Base-by-base conservation (phyloP, 2,797 vertebrate species). In the Acanthurus leucopareius region DNA sequence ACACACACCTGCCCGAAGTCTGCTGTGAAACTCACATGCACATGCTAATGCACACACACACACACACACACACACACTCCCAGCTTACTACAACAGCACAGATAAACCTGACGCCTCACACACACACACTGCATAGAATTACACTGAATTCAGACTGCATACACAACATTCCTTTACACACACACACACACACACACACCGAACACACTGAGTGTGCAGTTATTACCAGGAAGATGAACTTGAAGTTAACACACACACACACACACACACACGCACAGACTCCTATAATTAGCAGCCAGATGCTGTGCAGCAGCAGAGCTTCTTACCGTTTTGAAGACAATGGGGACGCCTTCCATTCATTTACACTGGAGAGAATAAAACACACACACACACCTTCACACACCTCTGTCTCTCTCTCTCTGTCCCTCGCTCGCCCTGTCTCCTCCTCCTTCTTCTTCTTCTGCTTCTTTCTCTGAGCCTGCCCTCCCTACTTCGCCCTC, bases 241-340 rank as follows among this genome's bases (percentile, higher is more conserved):
- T 62, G 72, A 47, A 32, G 15, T 51, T 10, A 32, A 49, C 56
- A 49, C 65, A 25, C 48, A 59, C n/a, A n/a, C 44, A 48, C 54
- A 58, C 60, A 64, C 76, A 63, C 58, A 68, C 67, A 66, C 28
- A 68, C 19, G 0, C 16, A 51, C 47, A 69, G 5, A 10, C 9
- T 53, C 22, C 40, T 59, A 47, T 69, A n/a, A 47, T 69, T n/a
- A 72, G 74, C 74, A 74, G 25, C 40, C 66, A 77, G 71, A 72
- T 66, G 72, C 60, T 59, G 56, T 22, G 64, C 68, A 69, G 79
- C 52, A 57, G 79, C n/a, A 16, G 51, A 75, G 66, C 74, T 65
- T 91, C 91, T 91, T 93, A 92, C 91, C 92, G 77, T 85, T 70
- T 2, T 78, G 86, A 49, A 72, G 87, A 90, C 88, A 86, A 89